Percentiles rank a stretch among this genome's conserved stretches.
phyloP scores from a whole-genome alignment of 2,113 vertebrate genomes.

The Urocitellus parryii region DNA sequence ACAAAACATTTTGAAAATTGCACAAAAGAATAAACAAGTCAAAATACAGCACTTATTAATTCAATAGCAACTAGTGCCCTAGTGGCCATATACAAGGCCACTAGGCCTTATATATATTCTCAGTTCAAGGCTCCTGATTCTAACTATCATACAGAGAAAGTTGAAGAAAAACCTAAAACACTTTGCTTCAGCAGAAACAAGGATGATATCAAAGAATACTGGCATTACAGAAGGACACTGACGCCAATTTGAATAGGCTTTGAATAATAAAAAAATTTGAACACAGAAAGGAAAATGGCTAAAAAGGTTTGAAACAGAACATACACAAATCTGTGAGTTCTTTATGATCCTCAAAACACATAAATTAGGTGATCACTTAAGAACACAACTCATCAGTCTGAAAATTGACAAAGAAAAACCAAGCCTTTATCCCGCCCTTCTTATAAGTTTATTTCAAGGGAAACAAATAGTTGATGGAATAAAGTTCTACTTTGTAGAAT shows the following conservation, averaged over 20 bases:
- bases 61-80: neutral
- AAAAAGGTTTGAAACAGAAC: neutral
- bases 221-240: neutral
- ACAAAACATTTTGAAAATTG: neutral
- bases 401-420: neutral
- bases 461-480: conserved; percentile 10
- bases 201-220: neutral
- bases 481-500: conserved; percentile 27
- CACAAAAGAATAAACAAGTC: neutral
- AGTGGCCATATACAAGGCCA: neutral
- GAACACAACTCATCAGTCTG: neutral
- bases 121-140: neutral
- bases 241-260: neutral
- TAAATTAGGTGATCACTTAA: neutral
- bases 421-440: neutral
- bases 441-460: neutral
- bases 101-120: neutral
- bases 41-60: conserved; percentile 22
- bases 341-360: neutral
- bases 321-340: neutral
- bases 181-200: neutral
- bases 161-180: neutral
- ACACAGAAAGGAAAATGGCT: neutral
- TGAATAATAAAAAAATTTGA: neutral
- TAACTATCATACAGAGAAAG: neutral